Evolutionary conservation across 2,113 vertebrate species (phyloP).

Genomic region (Panthera tigris): DNA sequence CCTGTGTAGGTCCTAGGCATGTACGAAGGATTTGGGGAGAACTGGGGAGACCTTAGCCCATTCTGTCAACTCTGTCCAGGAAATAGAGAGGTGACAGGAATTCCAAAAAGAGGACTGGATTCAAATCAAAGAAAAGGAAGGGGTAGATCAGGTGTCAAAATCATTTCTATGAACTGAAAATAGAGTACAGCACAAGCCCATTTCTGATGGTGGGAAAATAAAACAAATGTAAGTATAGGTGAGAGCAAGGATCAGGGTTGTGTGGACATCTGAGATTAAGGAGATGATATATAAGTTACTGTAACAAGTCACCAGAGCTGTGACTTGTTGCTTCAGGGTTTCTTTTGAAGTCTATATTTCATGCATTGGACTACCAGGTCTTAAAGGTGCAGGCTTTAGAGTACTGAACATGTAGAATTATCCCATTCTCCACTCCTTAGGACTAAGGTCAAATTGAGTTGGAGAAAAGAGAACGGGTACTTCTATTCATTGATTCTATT

Average conservation of each 20-base stretch:
- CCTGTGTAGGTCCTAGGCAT: background rate
- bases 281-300: background rate
- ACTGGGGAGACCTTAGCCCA: background rate
- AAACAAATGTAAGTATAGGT: background rate
- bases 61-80: background rate
- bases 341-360: background rate
- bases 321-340: background rate
- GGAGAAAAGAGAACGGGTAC: background rate
- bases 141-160: background rate
- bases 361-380: background rate
- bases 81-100: background rate
- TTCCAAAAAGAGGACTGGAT: background rate
- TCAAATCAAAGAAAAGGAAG: background rate
- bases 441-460: background rate
- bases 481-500: background rate
- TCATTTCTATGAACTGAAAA: background rate
- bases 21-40: background rate
- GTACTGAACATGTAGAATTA: background rate
- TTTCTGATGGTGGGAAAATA: background rate
- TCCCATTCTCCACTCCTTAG: background rate
- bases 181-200: background rate
- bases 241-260: background rate
- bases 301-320: background rate
- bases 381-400: background rate
- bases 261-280: background rate